Conservation (phyloP, 2,888 invertebrate species). For the Minunthozetes semirufus region DNA sequence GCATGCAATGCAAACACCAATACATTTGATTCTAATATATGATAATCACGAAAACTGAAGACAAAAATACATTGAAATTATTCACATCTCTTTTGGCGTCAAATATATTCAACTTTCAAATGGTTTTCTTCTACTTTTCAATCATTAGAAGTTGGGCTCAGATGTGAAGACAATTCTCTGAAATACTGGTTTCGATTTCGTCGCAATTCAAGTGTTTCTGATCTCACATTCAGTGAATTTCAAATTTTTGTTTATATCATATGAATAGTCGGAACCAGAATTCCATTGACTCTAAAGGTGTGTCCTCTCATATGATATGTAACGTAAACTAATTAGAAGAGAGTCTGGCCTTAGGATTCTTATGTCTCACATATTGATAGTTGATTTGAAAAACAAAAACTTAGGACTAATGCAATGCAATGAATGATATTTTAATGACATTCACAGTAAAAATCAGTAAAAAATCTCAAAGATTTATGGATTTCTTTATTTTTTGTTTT, state of each 20-base stretch:
- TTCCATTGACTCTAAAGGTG: neutral
- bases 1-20: neutral
- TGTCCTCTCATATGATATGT: slow-evolving; percentile 8
- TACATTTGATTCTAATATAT: neutral
- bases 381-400: neutral
- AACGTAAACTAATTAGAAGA: slow-evolving; percentile 5
- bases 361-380: neutral
- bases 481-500: no score
- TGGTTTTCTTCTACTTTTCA: no score
- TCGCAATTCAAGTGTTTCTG: neutral
- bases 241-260: neutral
- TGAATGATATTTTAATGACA: slow-evolving; percentile 22
- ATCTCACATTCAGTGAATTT: neutral
- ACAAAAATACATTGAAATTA: no score
- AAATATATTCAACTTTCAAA: no score
- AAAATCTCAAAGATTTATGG: slow-evolving; percentile 15
- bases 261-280: neutral
- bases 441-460: neutral
- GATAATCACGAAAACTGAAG: neutral
- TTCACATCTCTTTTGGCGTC: no score
- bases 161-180: neutral
- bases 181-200: neutral
- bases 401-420: neutral
- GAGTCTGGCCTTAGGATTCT: neutral
- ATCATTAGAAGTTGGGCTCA: no score